These are phyloP conservation scores for Tridacna crocea DNA, from an alignment of 2,888 invertebrate genomes.

Conservation along the genomic window DNA sequence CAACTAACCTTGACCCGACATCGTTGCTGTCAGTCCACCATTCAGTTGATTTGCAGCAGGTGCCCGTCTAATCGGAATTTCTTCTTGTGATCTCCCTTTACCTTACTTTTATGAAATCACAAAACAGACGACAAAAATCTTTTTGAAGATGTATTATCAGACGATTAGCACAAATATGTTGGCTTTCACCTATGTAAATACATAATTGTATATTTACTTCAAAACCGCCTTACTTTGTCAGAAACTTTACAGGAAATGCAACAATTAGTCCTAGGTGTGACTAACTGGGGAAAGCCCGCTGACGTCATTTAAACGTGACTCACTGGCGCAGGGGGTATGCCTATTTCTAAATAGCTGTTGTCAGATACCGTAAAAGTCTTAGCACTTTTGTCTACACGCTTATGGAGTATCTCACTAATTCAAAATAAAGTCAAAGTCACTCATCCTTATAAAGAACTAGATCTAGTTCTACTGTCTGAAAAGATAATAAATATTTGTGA, in stretches of 20 bases:
- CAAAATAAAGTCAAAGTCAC: no score
- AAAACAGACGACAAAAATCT: neutral
- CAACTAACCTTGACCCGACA: slow-evolving; percentile 64
- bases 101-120: neutral
- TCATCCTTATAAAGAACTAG: no score
- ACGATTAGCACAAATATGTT: neutral
- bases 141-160: neutral
- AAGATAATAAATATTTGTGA: slow-evolving; percentile 56
- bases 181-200: neutral
- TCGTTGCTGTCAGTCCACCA: slow-evolving; percentile 60
- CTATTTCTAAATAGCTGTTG: slow-evolving; percentile 15
- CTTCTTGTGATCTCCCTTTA: slow-evolving; percentile 34
- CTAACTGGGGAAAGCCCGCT: slow-evolving; percentile 68
- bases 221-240: neutral
- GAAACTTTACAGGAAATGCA: slow-evolving; percentile 29
- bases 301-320: slow-evolving; percentile 69
- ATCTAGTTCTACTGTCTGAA: neutral
- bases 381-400: no score
- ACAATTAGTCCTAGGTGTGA: slow-evolving; percentile 39
- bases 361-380: no score
- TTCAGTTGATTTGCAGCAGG: slow-evolving; percentile 59
- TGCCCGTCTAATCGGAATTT: slow-evolving; percentile 59
- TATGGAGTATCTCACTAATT: no score
- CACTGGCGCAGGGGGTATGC: slow-evolving; percentile 62
- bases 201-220: no score